These are phyloP conservation scores for Andrena trimmerana DNA, from an alignment of 2,888 invertebrate genomes.

Conservation along the genomic window DNA sequence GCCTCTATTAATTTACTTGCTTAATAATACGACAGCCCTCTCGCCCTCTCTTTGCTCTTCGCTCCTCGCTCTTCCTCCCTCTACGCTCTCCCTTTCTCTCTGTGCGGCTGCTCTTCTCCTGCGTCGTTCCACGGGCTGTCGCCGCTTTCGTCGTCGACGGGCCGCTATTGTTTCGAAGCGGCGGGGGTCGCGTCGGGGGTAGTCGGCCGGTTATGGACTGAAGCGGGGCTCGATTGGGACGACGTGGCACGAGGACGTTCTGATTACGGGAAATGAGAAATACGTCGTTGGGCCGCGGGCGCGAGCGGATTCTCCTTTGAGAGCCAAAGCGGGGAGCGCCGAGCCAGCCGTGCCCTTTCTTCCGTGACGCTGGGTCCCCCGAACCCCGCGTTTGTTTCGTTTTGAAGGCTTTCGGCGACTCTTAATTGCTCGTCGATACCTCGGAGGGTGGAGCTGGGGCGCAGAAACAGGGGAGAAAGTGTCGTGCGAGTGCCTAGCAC, in stretches of 20 bases:
- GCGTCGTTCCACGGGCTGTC: constrained; percentile 23
- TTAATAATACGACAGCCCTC: constrained; percentile 81
- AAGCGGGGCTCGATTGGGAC: constrained; percentile 55
- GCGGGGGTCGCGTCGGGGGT: neutral
- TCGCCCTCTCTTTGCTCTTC: constrained; percentile 37
- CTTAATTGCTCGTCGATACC: constrained; percentile 14
- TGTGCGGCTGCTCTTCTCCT: neutral
- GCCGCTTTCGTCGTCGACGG: constrained; percentile 66
- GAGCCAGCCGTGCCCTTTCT: constrained; percentile 33
- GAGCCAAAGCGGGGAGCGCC: constrained; percentile 28
- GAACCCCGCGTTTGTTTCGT: neutral
- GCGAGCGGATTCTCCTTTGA: constrained; percentile 44
- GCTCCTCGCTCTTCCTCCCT: constrained; percentile 24
- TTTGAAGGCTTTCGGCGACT: neutral
- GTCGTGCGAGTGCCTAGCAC: neutral
- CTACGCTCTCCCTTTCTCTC: constrained; percentile 43
- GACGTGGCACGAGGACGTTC: constrained; percentile 42
- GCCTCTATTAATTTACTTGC: constrained; percentile 84
- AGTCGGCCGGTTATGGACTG: constrained; percentile 44
- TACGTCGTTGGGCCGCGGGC: constrained; percentile 55
- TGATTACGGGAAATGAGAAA: constrained; percentile 72
- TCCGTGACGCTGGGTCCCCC: constrained; percentile 28
- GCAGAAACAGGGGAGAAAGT: neutral
- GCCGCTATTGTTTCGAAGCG: constrained; percentile 63
- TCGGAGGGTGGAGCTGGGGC: neutral